phyloP scores from a whole-genome alignment of 2,113 vertebrate species.

The Otocyon megalotis region DNA sequence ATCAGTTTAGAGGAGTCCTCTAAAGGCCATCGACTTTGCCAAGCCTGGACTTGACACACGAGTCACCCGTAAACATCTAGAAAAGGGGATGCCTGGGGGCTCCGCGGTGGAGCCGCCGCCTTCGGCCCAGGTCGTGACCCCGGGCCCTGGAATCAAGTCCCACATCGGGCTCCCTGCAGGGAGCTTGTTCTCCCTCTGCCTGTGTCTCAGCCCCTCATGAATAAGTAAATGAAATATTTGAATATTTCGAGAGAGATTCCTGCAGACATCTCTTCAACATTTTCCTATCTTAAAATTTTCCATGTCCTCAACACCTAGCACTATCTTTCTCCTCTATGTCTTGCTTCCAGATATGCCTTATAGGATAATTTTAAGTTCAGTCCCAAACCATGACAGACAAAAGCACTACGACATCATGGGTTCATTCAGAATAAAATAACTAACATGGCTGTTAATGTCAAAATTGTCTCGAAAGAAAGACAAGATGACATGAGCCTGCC shows the following conservation, averaged over 20 bases:
- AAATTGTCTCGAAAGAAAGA: not conserved
- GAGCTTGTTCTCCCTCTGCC: too few species aligned
- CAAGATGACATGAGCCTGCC: not conserved
- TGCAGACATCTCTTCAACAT: not conserved
- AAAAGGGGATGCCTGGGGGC: too few species aligned
- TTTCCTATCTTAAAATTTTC: not conserved
- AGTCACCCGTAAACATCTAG: too few species aligned
- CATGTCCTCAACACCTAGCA: not conserved
- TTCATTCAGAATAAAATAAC: not conserved
- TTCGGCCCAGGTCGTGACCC: too few species aligned
- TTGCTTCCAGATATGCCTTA: not conserved
- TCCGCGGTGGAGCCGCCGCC: too few species aligned
- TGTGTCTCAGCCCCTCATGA: too few species aligned
- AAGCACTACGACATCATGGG: not conserved
- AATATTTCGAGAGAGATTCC: not conserved
- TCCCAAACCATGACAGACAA: not conserved
- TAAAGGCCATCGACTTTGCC: not conserved
- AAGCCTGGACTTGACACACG: not conserved
- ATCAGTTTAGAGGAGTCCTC: not conserved
- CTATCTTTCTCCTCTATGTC: not conserved
- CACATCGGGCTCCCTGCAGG: too few species aligned
- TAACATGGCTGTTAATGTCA: not conserved
- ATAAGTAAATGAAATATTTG: not conserved
- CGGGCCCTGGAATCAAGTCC: accelerated
- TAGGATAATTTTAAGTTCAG: not conserved